A percentile compares a stretch with the other conserved stretches of the same genome.
Evolutionary conservation across 2,113 vertebrate genomes (phyloP).

Genomic region (Muntiacus muntjak): DNA sequence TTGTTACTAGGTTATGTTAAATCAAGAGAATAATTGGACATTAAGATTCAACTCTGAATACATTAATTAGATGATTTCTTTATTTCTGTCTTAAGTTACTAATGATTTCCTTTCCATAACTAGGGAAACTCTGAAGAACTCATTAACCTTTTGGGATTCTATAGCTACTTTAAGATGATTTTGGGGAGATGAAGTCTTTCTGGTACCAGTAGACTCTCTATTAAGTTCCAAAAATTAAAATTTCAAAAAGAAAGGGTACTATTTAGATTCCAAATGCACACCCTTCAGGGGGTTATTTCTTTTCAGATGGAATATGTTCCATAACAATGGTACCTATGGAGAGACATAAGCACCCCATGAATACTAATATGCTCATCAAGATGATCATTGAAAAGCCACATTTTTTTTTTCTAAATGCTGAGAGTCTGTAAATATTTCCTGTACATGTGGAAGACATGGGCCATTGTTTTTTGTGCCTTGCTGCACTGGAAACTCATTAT

Average conservation of each 20-base stretch:
- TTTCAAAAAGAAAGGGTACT: conserved; percentile 6
- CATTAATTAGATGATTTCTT: conserved; percentile 79
- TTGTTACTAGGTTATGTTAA: conserved; percentile 75
- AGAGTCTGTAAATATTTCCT: conserved; percentile 28
- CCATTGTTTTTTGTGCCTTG: not conserved
- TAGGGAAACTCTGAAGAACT: conserved; percentile 61
- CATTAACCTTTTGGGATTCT: conserved; percentile 65
- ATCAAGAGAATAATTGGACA: conserved; percentile 79
- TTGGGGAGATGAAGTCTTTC: conserved; percentile 44
- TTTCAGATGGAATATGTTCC: conserved; percentile 49
- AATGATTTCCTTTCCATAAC: conserved; percentile 69
- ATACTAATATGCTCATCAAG: conserved; percentile 70
- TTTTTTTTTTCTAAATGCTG: not conserved
- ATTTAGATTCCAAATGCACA: conserved; percentile 34
- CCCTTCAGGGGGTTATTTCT: conserved; percentile 46
- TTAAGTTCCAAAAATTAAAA: conserved; percentile 50
- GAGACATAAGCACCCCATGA: conserved; percentile 45
- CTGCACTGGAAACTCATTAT: not conserved
- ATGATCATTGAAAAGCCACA: conserved; percentile 43
- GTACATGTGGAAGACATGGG: not conserved
- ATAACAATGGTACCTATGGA: conserved; percentile 24
- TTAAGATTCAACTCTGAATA: conserved; percentile 74
- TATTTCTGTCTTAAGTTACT: conserved; percentile 75
- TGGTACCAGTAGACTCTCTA: conserved; percentile 49
- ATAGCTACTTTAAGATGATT: conserved; percentile 53